Evolutionary conservation across 2,797 vertebrate genomes (phyloP).

Genomic region (Hozukius guyotensis): DNA sequence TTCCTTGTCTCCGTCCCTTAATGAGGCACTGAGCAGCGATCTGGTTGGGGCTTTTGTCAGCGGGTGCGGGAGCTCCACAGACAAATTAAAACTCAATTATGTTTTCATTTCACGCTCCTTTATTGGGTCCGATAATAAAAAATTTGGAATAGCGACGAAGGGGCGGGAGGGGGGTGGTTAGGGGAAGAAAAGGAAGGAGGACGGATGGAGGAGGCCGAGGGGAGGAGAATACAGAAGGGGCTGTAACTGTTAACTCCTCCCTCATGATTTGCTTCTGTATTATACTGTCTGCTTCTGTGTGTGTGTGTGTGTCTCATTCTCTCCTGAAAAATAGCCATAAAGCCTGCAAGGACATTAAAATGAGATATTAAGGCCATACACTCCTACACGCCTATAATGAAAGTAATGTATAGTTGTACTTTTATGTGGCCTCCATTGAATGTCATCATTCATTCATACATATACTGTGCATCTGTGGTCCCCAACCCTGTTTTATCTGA

Average conservation of each 20-base stretch:
- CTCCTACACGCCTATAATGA: slow-evolving; percentile 20
- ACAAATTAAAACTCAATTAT: slow-evolving; percentile 83
- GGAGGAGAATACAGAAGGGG: slow-evolving; percentile 23
- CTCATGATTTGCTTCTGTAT: slow-evolving; percentile 17
- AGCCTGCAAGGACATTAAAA: slow-evolving; percentile 42
- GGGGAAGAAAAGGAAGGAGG: slow-evolving; percentile 7
- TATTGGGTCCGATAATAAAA: slow-evolving; percentile 63
- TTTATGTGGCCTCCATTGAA: slow-evolving; percentile 13
- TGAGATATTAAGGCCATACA: slow-evolving; percentile 44
- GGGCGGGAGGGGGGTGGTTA: not conserved
- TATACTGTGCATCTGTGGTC: not conserved
- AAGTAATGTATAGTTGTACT: slow-evolving; percentile 42
- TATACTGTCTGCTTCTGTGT: not conserved
- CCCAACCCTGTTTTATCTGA: not conserved
- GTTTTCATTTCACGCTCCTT: slow-evolving; percentile 82
- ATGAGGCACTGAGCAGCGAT: slow-evolving; percentile 62
- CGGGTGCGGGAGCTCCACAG: slow-evolving; percentile 53
- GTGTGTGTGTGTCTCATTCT: not conserved
- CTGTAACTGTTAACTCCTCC: slow-evolving; percentile 46
- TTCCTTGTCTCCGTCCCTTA: slow-evolving; percentile 40
- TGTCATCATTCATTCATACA: slow-evolving; percentile 6
- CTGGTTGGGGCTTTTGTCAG: slow-evolving; percentile 57
- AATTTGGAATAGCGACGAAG: slow-evolving; percentile 39
- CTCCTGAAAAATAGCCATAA: slow-evolving; percentile 24
- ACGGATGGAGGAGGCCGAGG: not conserved